Evolutionary conservation across 2,888 invertebrate species (phyloP).

Genomic region (Drosophila multiciliata): DNA sequence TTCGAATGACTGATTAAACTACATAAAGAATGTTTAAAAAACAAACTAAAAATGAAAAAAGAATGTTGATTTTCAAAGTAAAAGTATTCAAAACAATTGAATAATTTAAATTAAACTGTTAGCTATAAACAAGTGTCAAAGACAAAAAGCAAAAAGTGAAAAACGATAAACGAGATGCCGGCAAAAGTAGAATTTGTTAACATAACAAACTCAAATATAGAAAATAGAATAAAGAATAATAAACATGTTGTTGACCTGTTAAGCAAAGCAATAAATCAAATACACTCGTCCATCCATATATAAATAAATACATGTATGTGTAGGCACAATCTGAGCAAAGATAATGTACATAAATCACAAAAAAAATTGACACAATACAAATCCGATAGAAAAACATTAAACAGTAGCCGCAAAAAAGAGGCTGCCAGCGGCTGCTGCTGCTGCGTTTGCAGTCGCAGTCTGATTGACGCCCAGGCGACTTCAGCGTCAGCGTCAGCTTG

Average conservation of each 20-base stretch:
- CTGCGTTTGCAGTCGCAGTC: constrained; percentile 36
- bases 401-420: constrained; percentile 40
- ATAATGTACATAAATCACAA: constrained; percentile 55
- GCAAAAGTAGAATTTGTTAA: neutral
- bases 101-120: neutral
- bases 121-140: neutral
- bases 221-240: constrained; percentile 19
- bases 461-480: constrained; percentile 62
- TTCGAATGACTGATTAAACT: constrained; percentile 5
- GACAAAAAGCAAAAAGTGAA: neutral
- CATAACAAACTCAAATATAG: constrained; percentile 4
- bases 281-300: neutral
- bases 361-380: constrained; percentile 41
- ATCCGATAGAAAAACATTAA: constrained; percentile 26
- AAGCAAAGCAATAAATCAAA: constrained; percentile 9
- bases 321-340: constrained; percentile 29
- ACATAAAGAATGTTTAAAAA: neutral
- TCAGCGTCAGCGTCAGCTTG: constrained; percentile 19
- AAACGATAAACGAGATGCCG: constrained; percentile 4
- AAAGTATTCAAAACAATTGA: neutral
- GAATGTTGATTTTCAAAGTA: neutral
- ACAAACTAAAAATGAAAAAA: neutral
- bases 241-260: constrained; percentile 12
- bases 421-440: constrained; percentile 21
- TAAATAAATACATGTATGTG: constrained; percentile 5